Conservation (phyloP, 2,888 invertebrate species). For the Eupithecia subumbrata region DNA sequence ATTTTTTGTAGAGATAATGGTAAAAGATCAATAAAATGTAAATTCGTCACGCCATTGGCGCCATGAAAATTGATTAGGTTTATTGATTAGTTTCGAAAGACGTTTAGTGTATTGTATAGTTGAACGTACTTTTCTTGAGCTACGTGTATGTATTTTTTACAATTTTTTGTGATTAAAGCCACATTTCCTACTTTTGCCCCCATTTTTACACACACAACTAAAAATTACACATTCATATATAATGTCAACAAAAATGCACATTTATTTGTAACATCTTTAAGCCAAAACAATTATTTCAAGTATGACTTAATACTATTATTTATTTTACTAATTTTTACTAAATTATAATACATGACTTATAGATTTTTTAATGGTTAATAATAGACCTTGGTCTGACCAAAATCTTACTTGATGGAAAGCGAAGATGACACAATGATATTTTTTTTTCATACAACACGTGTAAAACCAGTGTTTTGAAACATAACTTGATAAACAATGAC, state of each 20-base stretch:
- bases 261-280: background rate
- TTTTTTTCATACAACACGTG: background rate
- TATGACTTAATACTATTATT: too few relatives aligned
- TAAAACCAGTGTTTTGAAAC: background rate
- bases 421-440: background rate
- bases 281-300: background rate
- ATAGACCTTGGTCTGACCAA: too few relatives aligned
- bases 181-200: too few relatives aligned
- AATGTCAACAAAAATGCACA: background rate
- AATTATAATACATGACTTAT: too few relatives aligned
- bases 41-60: constrained; percentile 12
- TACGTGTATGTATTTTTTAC: background rate
- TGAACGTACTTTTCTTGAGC: background rate
- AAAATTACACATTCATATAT: background rate
- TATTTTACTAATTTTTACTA: too few relatives aligned
- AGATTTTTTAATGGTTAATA: too few relatives aligned
- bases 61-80: constrained; percentile 8
- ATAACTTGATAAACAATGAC: background rate
- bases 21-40: constrained; percentile 3
- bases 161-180: background rate
- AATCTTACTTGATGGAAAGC: too few relatives aligned
- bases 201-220: background rate
- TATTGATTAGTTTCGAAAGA: background rate
- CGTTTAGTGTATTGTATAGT: background rate
- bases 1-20: background rate